phyloP scores from a whole-genome alignment of 2,113 vertebrate species.

The Equus przewalskii region DNA sequence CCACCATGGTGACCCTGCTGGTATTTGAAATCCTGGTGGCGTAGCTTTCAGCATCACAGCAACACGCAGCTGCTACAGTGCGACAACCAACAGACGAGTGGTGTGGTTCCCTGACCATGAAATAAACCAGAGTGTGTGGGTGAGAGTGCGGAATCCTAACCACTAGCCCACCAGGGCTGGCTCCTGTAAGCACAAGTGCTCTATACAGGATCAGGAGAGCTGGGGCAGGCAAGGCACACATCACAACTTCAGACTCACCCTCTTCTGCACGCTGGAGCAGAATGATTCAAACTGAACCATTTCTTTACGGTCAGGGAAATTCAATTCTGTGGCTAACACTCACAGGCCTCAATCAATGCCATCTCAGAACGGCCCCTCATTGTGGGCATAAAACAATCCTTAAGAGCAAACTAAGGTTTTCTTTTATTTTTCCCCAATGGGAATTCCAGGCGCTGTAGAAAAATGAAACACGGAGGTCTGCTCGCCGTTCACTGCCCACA shows the following conservation, averaged over 20 bases:
- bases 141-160: too few relatives aligned
- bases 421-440: background rate
- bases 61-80: too few relatives aligned
- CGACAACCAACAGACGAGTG: too few relatives aligned
- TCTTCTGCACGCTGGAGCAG: background rate
- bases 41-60: too few relatives aligned
- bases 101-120: too few relatives aligned
- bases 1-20: too few relatives aligned
- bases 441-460: background rate
- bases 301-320: background rate
- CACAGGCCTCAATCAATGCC: background rate
- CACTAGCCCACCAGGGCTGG: too few relatives aligned
- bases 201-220: background rate
- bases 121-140: too few relatives aligned
- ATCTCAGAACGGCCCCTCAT: background rate
- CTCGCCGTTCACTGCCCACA: background rate
- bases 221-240: background rate
- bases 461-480: background rate
- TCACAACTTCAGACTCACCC: background rate
- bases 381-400: background rate
- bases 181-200: background rate
- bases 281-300: rapidly evolving
- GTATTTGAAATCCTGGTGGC: too few relatives aligned
- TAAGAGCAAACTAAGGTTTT: background rate
- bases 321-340: background rate